Conservation (phyloP, 23 tunicate species). For the Styela plicata region DNA sequence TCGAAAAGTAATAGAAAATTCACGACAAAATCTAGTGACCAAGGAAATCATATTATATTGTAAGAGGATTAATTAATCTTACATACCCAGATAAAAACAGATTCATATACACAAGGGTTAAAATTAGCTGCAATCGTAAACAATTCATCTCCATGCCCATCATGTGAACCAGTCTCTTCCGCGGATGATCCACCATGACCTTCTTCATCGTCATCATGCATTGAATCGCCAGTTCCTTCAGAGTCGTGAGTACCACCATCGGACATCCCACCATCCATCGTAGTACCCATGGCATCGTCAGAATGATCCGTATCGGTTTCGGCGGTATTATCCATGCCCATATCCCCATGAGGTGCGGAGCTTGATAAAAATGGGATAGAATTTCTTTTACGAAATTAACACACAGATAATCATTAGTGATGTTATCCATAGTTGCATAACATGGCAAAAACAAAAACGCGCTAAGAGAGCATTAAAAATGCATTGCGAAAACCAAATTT, state of each 20-base stretch:
- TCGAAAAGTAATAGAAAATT: too few species aligned
- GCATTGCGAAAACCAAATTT: too few species aligned
- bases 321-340: not conserved
- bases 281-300: not conserved
- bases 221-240: not conserved
- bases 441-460: too few species aligned
- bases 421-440: too few species aligned
- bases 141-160: constrained; percentile 2
- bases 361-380: not conserved
- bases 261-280: not conserved
- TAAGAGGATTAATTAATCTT: too few species aligned
- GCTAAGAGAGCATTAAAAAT: too few species aligned
- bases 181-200: constrained; percentile 10
- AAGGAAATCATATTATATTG: too few species aligned
- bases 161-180: not conserved
- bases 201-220: not conserved
- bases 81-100: constrained; percentile 43
- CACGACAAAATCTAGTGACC: too few species aligned
- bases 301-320: not conserved
- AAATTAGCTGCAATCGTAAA: constrained; percentile 37
- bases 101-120: constrained; percentile 47
- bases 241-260: constrained; percentile 1
- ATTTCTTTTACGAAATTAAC: too few species aligned
- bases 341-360: not conserved
- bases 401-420: too few species aligned